A percentile compares a stretch with the other conserved stretches of the same genome.
phyloP scores from a whole-genome alignment of 2,888 invertebrate genomes.

The Papilio gigon region DNA sequence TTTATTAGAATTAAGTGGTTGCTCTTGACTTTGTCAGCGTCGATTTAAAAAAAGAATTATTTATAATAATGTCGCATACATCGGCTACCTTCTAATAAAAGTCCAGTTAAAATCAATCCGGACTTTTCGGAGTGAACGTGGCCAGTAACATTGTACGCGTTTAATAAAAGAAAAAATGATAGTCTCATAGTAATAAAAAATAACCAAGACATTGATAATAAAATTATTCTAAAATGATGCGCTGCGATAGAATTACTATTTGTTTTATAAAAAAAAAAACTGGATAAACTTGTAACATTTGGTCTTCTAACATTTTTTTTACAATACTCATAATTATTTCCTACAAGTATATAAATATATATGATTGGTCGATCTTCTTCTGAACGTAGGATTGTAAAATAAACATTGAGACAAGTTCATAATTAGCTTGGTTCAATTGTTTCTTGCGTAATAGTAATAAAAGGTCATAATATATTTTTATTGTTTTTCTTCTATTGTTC shows the following conservation, averaged over 20 bases:
- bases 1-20: constrained; percentile 5
- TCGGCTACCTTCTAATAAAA: too few species aligned
- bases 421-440: not conserved
- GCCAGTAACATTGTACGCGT: too few species aligned
- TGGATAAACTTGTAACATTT: not conserved
- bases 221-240: not conserved
- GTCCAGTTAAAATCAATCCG: too few species aligned
- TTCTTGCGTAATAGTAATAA: not conserved
- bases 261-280: not conserved
- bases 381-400: not conserved
- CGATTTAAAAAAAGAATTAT: not conserved
- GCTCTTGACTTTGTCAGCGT: too few species aligned
- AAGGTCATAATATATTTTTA: not conserved
- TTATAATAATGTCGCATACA: too few species aligned
- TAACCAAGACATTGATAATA: not conserved
- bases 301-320: not conserved
- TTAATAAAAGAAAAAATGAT: too few species aligned
- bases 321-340: not conserved
- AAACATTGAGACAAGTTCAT: not conserved
- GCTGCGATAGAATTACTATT: not conserved
- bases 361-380: constrained; percentile 3
- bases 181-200: too few species aligned
- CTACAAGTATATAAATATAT: not conserved
- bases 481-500: not conserved
- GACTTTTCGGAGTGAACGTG: too few species aligned